A percentile compares a stretch with the other conserved stretches of the same genome.
Conservation (phyloP, 1,140 invertebrate genomes). For the Dufourea novaeangliae region DNA sequence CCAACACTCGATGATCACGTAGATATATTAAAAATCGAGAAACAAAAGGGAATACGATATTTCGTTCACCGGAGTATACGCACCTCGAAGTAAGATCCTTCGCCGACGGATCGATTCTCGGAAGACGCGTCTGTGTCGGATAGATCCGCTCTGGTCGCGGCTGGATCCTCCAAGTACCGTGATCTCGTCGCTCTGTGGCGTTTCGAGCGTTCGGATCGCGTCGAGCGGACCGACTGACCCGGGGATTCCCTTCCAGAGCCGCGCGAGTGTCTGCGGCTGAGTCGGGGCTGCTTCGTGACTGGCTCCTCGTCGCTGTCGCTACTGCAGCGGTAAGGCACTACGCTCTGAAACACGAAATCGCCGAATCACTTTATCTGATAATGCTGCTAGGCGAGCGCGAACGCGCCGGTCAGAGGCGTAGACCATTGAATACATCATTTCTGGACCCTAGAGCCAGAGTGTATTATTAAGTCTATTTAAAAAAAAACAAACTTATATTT, state of each 20-base stretch:
- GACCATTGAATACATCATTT: too few relatives aligned
- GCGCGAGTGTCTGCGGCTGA: conserved; percentile 76
- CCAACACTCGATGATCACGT: not conserved
- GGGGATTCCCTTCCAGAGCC: conserved; percentile 69
- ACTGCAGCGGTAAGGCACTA: conserved; percentile 63
- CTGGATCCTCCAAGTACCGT: conserved; percentile 54
- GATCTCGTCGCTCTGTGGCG: conserved; percentile 58
- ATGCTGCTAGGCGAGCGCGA: too few relatives aligned
- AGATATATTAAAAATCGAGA: too few relatives aligned
- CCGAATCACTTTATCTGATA: conserved; percentile 34
- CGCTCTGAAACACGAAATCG: conserved; percentile 72
- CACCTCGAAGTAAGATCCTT: conserved; percentile 81
- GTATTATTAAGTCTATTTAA: too few relatives aligned
- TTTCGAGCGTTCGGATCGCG: conserved; percentile 60
- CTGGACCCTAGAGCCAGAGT: too few relatives aligned
- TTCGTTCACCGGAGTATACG: not conserved
- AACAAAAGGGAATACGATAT: too few relatives aligned
- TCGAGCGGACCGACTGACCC: conserved; percentile 65
- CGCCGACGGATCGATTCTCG: conserved; percentile 76
- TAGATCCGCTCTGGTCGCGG: conserved; percentile 60
- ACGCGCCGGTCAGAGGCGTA: not conserved
- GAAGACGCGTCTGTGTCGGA: conserved; percentile 79
- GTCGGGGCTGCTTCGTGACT: conserved; percentile 85
- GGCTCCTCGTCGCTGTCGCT: conserved; percentile 86
- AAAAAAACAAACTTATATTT: too few relatives aligned